Percentiles rank a stretch among this genome's conserved stretches.
Evolutionary conservation across 2,113 vertebrate species (phyloP).

Genomic region (Pavo muticus): DNA sequence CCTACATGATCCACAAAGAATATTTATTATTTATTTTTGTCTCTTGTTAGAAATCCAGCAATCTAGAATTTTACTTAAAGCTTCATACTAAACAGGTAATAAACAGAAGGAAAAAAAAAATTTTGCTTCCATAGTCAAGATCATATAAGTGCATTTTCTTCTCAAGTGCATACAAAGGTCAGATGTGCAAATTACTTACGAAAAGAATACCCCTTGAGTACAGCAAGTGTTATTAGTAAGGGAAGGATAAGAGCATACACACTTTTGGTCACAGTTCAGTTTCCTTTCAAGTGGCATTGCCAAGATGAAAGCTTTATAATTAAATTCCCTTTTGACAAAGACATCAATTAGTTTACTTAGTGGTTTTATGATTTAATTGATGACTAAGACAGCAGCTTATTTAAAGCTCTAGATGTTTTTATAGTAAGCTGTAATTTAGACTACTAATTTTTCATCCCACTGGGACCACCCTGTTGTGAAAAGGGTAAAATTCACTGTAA

Average conservation of each 20-base stretch:
- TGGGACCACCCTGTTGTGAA: conserved; percentile 44
- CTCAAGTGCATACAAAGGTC: not conserved
- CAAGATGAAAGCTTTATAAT: conserved; percentile 68
- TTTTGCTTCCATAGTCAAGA: not conserved
- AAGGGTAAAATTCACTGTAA: conserved; percentile 32
- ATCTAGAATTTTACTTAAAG: not conserved
- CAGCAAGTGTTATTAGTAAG: conserved; percentile 39
- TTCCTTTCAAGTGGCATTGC: conserved; percentile 57
- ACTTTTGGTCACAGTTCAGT: conserved; percentile 47
- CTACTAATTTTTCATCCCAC: conserved; percentile 41
- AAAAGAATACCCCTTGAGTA: conserved; percentile 49
- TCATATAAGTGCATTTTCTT: not conserved
- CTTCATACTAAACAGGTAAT: not conserved
- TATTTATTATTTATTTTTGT: not conserved
- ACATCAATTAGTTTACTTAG: conserved; percentile 58
- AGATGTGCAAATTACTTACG: conserved; percentile 20
- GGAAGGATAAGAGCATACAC: conserved; percentile 37
- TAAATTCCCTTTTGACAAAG: conserved; percentile 68
- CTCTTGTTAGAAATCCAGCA: not conserved
- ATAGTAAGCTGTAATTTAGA: conserved; percentile 52
- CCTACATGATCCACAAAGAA: not conserved
- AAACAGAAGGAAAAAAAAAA: not conserved
- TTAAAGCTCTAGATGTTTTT: conserved; percentile 52
- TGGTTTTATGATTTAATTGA: conserved; percentile 70
- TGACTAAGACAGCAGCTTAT: conserved; percentile 52